Evolutionary conservation across 2,797 vertebrate species (phyloP).

Genomic region (Enteromius mattozi): DNA sequence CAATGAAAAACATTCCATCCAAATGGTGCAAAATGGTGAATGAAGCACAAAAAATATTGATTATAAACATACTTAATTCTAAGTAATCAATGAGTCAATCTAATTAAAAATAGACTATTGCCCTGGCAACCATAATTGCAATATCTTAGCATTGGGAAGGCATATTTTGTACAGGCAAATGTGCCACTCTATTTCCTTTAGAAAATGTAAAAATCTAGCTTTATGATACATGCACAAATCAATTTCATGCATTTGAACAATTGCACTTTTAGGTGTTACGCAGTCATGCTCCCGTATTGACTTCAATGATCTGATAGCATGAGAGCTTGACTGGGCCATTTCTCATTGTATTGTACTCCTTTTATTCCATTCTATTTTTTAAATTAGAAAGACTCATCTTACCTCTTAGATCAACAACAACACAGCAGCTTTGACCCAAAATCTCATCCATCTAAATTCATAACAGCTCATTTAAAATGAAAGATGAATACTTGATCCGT

Average conservation of each 20-base stretch:
- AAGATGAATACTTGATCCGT: conserved; percentile 51
- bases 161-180: background rate
- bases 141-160: background rate
- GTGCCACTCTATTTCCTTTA: background rate
- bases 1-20: background rate
- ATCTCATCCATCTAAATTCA: conserved; percentile 22
- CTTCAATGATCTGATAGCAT: conserved; percentile 7
- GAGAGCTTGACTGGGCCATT: background rate
- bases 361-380: conserved; percentile 4
- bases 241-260: conserved; percentile 15
- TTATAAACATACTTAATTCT: background rate
- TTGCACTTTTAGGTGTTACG: background rate
- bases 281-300: background rate
- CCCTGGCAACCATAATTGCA: background rate
- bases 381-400: background rate
- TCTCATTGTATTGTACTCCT: background rate
- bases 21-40: background rate
- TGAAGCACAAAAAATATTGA: background rate
- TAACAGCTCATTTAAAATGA: conserved; percentile 31
- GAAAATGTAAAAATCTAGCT: conserved; percentile 1
- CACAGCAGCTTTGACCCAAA: conserved; percentile 44
- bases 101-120: background rate
- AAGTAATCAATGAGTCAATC: background rate
- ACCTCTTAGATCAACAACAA: conserved; percentile 24
- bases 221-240: conserved; percentile 2